Conservation (phyloP, 2,888 invertebrate species). For the Thumatha senex region DNA sequence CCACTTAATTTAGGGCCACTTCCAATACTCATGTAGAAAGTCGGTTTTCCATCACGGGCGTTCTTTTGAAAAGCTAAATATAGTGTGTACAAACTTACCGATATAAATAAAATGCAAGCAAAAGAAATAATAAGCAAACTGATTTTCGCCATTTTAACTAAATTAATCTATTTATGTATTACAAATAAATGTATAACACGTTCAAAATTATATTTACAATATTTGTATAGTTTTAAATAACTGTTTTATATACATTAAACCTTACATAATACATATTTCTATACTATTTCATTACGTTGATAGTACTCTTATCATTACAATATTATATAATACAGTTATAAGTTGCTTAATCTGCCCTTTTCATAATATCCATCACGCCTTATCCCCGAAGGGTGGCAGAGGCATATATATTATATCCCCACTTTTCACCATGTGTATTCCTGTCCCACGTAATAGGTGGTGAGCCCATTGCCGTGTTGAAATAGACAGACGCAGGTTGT, state of each 20-base stretch:
- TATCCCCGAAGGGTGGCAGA: too few relatives aligned
- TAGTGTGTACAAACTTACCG: too few relatives aligned
- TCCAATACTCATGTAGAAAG: too few relatives aligned
- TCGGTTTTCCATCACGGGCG: too few relatives aligned
- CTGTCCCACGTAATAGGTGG: too few relatives aligned
- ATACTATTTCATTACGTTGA: constrained; percentile 1
- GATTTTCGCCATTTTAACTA: constrained; percentile 23
- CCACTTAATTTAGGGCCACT: too few relatives aligned
- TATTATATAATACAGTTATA: background rate
- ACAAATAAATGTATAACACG: constrained; percentile 11
- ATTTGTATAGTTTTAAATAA: constrained; percentile 13
- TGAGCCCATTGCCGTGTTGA: too few relatives aligned
- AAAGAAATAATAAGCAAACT: constrained; percentile 12
- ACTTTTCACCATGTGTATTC: too few relatives aligned
- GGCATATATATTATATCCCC: too few relatives aligned
- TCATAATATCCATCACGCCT: background rate
- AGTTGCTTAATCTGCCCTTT: background rate
- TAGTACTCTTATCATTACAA: constrained; percentile 4
- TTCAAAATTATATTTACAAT: constrained; percentile 35
- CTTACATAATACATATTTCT: constrained; percentile 28
- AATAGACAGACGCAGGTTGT: too few relatives aligned
- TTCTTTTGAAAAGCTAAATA: too few relatives aligned
- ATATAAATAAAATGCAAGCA: constrained; percentile 8
- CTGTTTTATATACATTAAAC: constrained; percentile 30
- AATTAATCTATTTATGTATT: background rate